Evolutionary conservation across 2,888 invertebrate species (phyloP).

Genomic region (Anorthoa munda): DNA sequence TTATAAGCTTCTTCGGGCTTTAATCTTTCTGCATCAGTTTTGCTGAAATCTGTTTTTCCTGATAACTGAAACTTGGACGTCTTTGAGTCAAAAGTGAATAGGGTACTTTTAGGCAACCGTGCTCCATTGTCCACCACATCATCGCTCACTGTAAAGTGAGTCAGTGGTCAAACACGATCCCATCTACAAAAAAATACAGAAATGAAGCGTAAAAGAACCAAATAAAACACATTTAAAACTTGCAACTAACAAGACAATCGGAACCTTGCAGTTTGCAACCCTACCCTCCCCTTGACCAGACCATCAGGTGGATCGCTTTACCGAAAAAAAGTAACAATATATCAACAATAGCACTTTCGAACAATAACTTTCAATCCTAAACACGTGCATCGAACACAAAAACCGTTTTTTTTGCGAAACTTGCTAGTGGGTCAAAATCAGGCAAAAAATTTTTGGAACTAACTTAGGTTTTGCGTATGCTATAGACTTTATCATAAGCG

Average conservation of each 20-base stretch:
- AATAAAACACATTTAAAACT: not conserved
- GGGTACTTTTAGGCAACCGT: not conserved
- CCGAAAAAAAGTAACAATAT: slow-evolving; percentile 54
- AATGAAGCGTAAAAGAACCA: not conserved
- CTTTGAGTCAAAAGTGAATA: too few species aligned
- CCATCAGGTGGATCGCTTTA: slow-evolving; percentile 56
- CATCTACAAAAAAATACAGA: not conserved
- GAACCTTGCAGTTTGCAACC: slow-evolving; percentile 36
- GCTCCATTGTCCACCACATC: not conserved
- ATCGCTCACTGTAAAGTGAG: not conserved
- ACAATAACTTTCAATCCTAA: slow-evolving; percentile 68
- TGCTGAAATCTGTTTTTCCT: not conserved
- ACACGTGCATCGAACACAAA: slow-evolving; percentile 76
- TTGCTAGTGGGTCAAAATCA: slow-evolving; percentile 69
- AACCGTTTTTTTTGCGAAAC: slow-evolving; percentile 71
- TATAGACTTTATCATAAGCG: not conserved
- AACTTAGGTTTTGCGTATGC: slow-evolving; percentile 23
- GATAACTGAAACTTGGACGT: not conserved
- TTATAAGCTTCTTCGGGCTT: too few species aligned
- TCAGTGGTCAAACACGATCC: not conserved
- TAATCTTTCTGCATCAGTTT: not conserved
- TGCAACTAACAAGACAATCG: not conserved
- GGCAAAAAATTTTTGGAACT: slow-evolving; percentile 62
- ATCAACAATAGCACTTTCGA: slow-evolving; percentile 66
- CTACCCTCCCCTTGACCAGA: slow-evolving; percentile 59